phyloP scores from a whole-genome alignment of 2,113 vertebrate species.

The Calypte anna region DNA sequence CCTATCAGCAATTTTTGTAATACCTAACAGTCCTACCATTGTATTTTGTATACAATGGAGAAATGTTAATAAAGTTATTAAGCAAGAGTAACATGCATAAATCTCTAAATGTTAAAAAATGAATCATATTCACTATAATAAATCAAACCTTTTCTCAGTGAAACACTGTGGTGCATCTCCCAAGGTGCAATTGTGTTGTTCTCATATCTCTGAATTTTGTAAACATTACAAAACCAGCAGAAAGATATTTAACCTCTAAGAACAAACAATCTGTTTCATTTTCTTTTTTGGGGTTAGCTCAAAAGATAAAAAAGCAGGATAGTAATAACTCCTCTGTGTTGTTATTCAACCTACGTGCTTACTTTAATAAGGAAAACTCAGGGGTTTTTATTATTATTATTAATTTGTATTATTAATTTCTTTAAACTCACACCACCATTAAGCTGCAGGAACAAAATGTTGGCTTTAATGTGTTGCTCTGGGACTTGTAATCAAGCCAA shows the following conservation, averaged over 20 bases:
- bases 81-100: not conserved
- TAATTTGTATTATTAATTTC: not conserved
- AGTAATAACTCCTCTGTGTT: not conserved
- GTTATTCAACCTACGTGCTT: not conserved
- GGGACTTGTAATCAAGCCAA: slow-evolving; percentile 29
- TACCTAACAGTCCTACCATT: not conserved
- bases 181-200: not conserved
- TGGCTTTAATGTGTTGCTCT: slow-evolving; percentile 13
- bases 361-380: not conserved
- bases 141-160: slow-evolving; percentile 1
- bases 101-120: not conserved
- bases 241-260: not conserved
- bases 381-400: not conserved
- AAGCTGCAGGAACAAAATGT: not conserved
- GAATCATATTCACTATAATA: not conserved
- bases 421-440: not conserved
- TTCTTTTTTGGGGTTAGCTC: not conserved
- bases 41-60: not conserved
- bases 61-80: not conserved
- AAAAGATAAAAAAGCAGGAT: not conserved
- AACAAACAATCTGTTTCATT: not conserved
- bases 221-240: not conserved
- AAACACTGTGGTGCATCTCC: not conserved
- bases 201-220: not conserved
- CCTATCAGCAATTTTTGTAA: not conserved